Conservation (phyloP, 2,113 vertebrate genomes). For the Petrocephalus zakoni region DNA sequence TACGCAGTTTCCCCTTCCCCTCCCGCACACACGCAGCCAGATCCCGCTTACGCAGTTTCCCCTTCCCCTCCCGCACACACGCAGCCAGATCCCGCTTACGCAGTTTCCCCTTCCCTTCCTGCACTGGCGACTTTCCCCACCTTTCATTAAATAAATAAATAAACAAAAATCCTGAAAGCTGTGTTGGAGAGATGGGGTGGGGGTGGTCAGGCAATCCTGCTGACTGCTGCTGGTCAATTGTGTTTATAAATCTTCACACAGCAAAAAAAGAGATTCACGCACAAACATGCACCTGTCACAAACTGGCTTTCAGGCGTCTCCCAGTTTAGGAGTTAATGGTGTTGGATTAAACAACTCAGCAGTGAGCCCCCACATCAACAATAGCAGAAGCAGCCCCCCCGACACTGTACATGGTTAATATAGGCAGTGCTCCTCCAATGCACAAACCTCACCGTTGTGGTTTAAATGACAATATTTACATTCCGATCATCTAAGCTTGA, state of each 20-base stretch:
- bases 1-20: no score
- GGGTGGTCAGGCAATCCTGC: neutral
- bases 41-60: neutral
- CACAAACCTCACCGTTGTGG: no score
- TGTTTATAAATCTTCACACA: neutral
- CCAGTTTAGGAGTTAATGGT: neutral
- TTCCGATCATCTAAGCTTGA: neutral
- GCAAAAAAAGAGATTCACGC: conserved; percentile 15
- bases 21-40: neutral
- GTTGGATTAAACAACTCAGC: conserved; percentile 1
- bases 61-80: no score
- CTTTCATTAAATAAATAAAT: neutral
- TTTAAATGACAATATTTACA: neutral
- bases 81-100: no score
- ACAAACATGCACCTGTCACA: neutral
- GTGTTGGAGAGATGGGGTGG: neutral
- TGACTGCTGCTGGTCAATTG: conserved; percentile 11
- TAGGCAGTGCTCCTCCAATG: neutral
- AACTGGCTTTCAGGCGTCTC: neutral
- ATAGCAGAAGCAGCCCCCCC: neutral
- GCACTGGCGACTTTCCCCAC: neutral
- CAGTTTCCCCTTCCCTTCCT: neutral
- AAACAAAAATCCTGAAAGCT: neutral
- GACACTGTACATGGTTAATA: no score
- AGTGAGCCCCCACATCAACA: neutral